Base-by-base conservation (phyloP, 1,140 invertebrate species). In the Paracyclopina nana region DNA sequence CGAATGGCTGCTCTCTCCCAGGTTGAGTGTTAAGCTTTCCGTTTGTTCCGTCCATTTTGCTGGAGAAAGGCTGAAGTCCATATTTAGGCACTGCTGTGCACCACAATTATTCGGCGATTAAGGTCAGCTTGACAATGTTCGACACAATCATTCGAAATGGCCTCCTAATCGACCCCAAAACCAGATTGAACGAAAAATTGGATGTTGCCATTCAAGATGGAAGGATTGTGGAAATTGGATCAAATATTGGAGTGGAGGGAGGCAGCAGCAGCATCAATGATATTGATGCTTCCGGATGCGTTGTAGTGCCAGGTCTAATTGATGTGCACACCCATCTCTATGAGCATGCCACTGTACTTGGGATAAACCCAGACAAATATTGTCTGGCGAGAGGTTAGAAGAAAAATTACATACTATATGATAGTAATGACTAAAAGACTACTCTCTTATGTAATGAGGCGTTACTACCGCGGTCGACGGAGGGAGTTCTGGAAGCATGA, bases 401-500 rank as follows among this genome's bases (percentile, higher is more conserved):
- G 20, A 3, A 16, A 38, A 38, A 5, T 5, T 8, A 16, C 9
- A 8, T 3, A 9, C 14, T 38, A 38, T 16, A 4, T 4, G 9
- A n/a, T 3, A 16, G 14, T 38, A 16, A n/a, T 31, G 20, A 4
- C 14, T 38, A n/a, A 4, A 38, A 38, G 20, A 31, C 29, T 9
- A 38, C 14, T 38, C 34, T 5, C 14, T 38, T 38, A 3, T n/a
- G n/a, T n/a, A 38, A 4, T 38, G 4, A 38, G 34, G 34, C 8
- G 34, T 38, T 5, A 38, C 34, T 5, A 38, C 34, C 8, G 20
- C 20, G 34, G 34, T 38, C 3, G 34, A 38, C 20, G 34, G 34
- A 38, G 34, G 34, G 14, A 38, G 34, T 38, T 16, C n/a, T 38
- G 34, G 34, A 16, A 20, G n/a, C 34, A 38, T 38, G 34, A 38